These are phyloP conservation scores for Anguilla anguilla DNA, from an alignment of 2,797 vertebrate species.

Conservation along the genomic window DNA sequence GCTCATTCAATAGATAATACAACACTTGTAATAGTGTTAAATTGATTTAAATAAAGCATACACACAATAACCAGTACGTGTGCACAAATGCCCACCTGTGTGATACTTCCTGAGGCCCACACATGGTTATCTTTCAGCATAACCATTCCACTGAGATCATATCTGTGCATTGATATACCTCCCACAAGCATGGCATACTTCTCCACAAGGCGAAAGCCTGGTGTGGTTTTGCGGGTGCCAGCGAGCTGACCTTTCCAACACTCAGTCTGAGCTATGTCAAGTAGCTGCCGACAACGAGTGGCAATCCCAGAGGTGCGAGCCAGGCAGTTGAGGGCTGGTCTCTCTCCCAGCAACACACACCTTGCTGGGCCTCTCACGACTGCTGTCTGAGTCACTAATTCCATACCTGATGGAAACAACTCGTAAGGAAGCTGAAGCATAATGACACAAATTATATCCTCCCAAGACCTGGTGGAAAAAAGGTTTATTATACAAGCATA, in stretches of 20 bases:
- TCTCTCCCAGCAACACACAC: constrained; percentile 77
- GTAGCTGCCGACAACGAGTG: constrained; percentile 66
- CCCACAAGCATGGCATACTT: constrained; percentile 83
- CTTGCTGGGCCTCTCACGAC: constrained; percentile 74
- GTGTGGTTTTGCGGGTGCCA: constrained; percentile 84
- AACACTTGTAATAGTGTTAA: not conserved
- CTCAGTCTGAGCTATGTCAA: constrained; percentile 30
- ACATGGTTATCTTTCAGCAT: constrained; percentile 89
- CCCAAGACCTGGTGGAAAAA: no score
- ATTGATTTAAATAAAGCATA: not conserved
- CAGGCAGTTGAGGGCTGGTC: constrained; percentile 79
- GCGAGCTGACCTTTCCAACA: constrained; percentile 79
- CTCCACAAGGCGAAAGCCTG: constrained; percentile 84
- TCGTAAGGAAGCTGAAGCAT: not conserved
- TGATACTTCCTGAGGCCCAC: constrained; percentile 77
- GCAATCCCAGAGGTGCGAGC: constrained; percentile 82
- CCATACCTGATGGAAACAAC: constrained; percentile 55
- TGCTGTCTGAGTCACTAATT: constrained; percentile 68
- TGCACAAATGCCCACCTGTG: constrained; percentile 62
- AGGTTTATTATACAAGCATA: no score
- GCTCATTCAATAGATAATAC: not conserved
- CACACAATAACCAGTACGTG: not conserved
- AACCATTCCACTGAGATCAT: constrained; percentile 78
- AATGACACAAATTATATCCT: not conserved
- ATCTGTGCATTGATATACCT: constrained; percentile 75